Conservation (phyloP, 30 jellyfish, hydroid and myxozoan species). For the Turritopsis rubra region DNA sequence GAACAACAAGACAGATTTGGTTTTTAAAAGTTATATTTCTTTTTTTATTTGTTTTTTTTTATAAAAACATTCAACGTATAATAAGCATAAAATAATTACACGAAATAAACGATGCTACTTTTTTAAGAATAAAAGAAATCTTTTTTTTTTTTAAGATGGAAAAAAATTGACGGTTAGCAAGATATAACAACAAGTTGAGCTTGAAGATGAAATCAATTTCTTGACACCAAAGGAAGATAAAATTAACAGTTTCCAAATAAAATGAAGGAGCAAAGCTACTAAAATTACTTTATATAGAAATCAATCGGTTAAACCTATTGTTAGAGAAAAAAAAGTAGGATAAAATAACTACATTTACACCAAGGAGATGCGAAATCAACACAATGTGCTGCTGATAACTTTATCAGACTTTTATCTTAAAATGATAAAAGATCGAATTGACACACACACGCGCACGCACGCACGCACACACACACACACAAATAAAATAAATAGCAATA, state of each 20-base stretch:
- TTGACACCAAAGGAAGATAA: neutral
- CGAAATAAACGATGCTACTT: neutral
- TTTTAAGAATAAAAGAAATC: neutral
- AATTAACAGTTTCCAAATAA: neutral
- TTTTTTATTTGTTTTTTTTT: constrained; percentile 3
- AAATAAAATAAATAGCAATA: neutral
- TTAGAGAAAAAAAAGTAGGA: neutral
- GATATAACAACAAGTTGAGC: neutral
- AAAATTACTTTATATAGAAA: neutral
- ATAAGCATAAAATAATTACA: neutral
- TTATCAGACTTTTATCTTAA: neutral
- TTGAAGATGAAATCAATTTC: neutral
- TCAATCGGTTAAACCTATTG: neutral
- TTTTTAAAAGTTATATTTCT: constrained; percentile 11
- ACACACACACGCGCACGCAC: too few relatives aligned
- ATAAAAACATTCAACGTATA: constrained; percentile 7
- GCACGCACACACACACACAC: neutral
- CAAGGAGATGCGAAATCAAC: neutral
- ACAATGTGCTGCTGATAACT: neutral
- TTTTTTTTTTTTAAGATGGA: neutral
- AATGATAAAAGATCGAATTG: neutral
- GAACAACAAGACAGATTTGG: neutral
- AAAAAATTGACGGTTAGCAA: neutral
- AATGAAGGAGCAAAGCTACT: neutral
- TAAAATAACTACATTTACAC: neutral